A percentile compares a stretch with the other conserved stretches of the same genome.
Conservation (phyloP, 2,888 invertebrate genomes). For the Caenorhabditis doughertyi region DNA sequence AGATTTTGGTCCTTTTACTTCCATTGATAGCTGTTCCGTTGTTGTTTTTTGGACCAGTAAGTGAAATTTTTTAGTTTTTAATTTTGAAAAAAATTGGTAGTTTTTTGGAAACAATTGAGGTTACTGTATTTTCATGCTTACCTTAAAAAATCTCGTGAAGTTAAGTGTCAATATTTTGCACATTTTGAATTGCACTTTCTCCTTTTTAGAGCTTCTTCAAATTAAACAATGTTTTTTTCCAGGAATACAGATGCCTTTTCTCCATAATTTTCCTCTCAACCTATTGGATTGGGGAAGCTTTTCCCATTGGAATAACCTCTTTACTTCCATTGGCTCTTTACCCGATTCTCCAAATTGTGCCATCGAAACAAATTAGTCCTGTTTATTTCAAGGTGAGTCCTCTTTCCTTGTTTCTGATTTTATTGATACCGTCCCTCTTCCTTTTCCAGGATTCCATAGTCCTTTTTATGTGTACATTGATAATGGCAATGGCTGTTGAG, state of each 20-base stretch:
- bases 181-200: not conserved
- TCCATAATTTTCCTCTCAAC: slow-evolving; percentile 66
- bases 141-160: not conserved
- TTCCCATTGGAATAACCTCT: slow-evolving; percentile 74
- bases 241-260: slow-evolving; percentile 72
- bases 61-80: not conserved
- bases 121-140: no score
- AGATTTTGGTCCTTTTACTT: slow-evolving; percentile 38
- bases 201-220: no score
- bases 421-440: no score
- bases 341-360: slow-evolving; percentile 70
- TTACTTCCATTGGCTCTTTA: slow-evolving; percentile 73
- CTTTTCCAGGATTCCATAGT: slow-evolving; percentile 68
- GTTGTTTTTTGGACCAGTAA: slow-evolving; percentile 61
- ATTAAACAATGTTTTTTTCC: slow-evolving; percentile 5
- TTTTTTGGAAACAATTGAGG: not conserved
- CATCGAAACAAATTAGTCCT: slow-evolving; percentile 64
- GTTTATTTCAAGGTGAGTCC: slow-evolving; percentile 62
- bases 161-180: not conserved
- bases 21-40: slow-evolving; percentile 53
- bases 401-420: not conserved
- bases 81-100: not conserved
- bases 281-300: slow-evolving; percentile 71
- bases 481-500: slow-evolving; percentile 73
- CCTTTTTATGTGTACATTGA: slow-evolving; percentile 66